Conservation (phyloP, 1,140 invertebrate species). For the Sitodiplosis mosellana region DNA sequence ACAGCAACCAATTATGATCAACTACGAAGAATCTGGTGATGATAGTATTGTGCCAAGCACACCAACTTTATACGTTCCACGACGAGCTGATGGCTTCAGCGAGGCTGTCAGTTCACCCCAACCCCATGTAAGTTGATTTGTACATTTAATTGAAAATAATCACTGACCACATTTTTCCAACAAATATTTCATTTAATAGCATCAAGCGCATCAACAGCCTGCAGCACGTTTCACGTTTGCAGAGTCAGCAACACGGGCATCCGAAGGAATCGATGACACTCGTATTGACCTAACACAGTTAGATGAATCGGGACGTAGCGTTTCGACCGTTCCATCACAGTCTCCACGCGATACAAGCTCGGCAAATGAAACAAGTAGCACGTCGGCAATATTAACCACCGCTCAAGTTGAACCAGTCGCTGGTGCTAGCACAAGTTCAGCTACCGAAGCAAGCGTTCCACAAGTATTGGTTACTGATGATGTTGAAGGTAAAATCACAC, state of each 20-base stretch:
- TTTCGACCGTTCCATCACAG: slow-evolving; percentile 52
- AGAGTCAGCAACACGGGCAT: slow-evolving; percentile 25
- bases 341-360: slow-evolving; percentile 40
- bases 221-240: slow-evolving; percentile 54
- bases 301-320: slow-evolving; percentile 45
- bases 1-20: slow-evolving; percentile 9
- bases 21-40: slow-evolving; percentile 54
- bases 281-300: slow-evolving; percentile 44
- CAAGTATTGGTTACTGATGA: not conserved
- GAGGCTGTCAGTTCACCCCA: slow-evolving; percentile 83
- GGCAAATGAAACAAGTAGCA: slow-evolving; percentile 17
- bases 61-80: slow-evolving; percentile 65
- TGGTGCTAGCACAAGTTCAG: not conserved
- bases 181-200: no score
- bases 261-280: slow-evolving; percentile 55
- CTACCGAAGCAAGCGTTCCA: not conserved
- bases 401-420: slow-evolving; percentile 10
- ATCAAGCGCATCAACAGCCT: slow-evolving; percentile 8
- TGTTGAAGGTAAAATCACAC: not conserved
- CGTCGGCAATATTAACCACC: slow-evolving; percentile 10
- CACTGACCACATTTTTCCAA: no score
- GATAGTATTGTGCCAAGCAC: slow-evolving; percentile 83
- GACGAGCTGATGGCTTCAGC: slow-evolving; percentile 55
- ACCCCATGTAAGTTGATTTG: slow-evolving; percentile 28
- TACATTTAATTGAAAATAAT: no score